Percentiles rank a stretch among this genome's conserved stretches.
Evolutionary conservation across 2,113 vertebrate genomes (phyloP).

Genomic region (Hyaena hyaena): DNA sequence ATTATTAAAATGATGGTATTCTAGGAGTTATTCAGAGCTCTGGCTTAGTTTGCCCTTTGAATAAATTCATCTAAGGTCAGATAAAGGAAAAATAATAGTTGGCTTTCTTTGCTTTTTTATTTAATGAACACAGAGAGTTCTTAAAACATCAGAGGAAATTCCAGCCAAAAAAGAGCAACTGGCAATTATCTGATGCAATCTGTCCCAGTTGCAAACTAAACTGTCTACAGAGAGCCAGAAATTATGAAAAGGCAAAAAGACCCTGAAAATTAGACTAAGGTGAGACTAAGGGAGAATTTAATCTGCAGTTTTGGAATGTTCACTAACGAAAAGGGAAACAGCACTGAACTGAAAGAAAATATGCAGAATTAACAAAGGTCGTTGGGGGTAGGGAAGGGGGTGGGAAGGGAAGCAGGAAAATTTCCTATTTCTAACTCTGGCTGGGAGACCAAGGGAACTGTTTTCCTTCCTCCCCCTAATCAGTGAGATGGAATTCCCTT

Average conservation of each 20-base stretch:
- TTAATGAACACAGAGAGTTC: constrained; percentile 29
- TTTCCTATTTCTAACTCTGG: background rate
- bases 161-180: background rate
- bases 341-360: background rate
- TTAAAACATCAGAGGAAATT: constrained; percentile 44
- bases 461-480: background rate
- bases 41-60: constrained; percentile 5
- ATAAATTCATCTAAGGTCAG: constrained; percentile 34
- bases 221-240: background rate
- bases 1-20: constrained; percentile 34
- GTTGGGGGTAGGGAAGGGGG: fast-evolving
- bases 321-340: background rate
- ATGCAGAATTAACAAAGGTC: background rate
- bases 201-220: background rate
- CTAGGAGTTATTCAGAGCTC: background rate
- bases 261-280: background rate
- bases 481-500: background rate
- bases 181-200: background rate
- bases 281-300: background rate
- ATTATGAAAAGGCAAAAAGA: background rate
- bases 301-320: background rate
- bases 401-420: background rate
- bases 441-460: background rate
- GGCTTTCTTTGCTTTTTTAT: background rate
- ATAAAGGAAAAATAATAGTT: constrained; percentile 57